phyloP scores from a whole-genome alignment of 2,797 vertebrate species.

The Pseudomugil gertrudae region DNA sequence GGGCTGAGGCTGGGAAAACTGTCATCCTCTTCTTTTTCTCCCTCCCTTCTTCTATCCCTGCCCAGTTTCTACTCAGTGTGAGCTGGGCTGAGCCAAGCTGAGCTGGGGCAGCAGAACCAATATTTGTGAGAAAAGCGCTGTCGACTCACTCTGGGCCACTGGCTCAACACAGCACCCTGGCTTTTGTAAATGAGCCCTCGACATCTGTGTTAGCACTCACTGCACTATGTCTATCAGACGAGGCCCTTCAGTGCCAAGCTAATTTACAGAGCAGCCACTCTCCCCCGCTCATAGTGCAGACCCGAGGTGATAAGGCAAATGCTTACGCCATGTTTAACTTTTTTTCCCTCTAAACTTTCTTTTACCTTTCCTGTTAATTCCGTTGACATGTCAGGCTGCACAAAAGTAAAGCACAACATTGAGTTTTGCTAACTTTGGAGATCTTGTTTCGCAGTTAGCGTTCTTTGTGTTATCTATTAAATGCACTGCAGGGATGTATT shows the following conservation, averaged over 20 bases:
- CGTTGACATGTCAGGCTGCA: constrained; percentile 56
- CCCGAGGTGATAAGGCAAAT: constrained; percentile 69
- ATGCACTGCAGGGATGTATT: constrained; percentile 36
- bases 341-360: constrained; percentile 23
- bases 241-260: constrained; percentile 68
- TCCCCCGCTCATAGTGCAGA: constrained; percentile 39
- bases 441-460: constrained; percentile 11
- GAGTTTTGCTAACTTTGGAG: constrained; percentile 27
- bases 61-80: constrained; percentile 67
- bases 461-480: constrained; percentile 6
- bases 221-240: constrained; percentile 68
- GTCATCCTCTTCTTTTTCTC: constrained; percentile 75
- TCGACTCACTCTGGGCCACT: constrained; percentile 70
- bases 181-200: constrained; percentile 81
- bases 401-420: constrained; percentile 40
- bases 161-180: constrained; percentile 66
- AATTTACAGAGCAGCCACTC: constrained; percentile 71
- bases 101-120: constrained; percentile 73
- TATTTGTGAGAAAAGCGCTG: constrained; percentile 75
- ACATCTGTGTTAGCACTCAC: constrained; percentile 78
- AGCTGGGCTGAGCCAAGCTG: constrained; percentile 69
- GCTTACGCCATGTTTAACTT: constrained; percentile 73
- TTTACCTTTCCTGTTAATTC: constrained; percentile 56
- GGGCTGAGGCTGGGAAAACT: constrained; percentile 82
- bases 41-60: constrained; percentile 43